Percentiles rank a stretch among this genome's conserved stretches.
phyloP scores from a whole-genome alignment of 2,888 invertebrate genomes.

The Antheraea assamensis region DNA sequence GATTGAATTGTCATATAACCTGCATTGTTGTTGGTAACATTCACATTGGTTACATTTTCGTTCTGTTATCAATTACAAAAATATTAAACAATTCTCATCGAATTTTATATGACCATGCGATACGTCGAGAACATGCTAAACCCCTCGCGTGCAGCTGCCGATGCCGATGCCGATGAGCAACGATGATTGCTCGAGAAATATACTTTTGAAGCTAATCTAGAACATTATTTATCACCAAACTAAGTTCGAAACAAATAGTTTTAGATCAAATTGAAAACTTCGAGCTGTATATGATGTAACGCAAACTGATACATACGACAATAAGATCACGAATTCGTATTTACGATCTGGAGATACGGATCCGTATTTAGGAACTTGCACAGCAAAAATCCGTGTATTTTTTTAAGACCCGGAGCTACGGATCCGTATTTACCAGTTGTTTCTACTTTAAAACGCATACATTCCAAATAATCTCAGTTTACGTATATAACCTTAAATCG shows the following conservation, averaged over 20 bases:
- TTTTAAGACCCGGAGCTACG: neutral
- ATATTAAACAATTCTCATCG: too few species aligned
- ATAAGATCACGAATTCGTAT: neutral
- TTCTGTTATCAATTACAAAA: too few species aligned
- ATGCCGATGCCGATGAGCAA: too few species aligned
- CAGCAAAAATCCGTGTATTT: neutral
- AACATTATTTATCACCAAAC: too few species aligned
- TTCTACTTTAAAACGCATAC: slow-evolving; percentile 13
- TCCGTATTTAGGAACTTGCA: neutral
- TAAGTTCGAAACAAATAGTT: too few species aligned
- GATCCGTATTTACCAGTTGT: neutral
- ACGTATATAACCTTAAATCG: slow-evolving; percentile 33
- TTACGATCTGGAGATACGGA: neutral
- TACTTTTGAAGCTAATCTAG: too few species aligned
- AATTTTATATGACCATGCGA: too few species aligned
- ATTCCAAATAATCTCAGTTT: slow-evolving; percentile 20
- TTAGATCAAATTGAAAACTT: neutral
- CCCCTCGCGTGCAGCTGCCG: too few species aligned
- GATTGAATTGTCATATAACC: neutral
- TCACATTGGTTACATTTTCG: neutral
- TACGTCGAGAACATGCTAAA: too few species aligned
- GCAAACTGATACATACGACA: neutral
- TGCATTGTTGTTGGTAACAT: neutral
- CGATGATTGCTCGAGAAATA: too few species aligned
- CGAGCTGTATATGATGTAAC: neutral